Conservation (phyloP, 2,888 invertebrate genomes). For the Eupithecia pulchellata region DNA sequence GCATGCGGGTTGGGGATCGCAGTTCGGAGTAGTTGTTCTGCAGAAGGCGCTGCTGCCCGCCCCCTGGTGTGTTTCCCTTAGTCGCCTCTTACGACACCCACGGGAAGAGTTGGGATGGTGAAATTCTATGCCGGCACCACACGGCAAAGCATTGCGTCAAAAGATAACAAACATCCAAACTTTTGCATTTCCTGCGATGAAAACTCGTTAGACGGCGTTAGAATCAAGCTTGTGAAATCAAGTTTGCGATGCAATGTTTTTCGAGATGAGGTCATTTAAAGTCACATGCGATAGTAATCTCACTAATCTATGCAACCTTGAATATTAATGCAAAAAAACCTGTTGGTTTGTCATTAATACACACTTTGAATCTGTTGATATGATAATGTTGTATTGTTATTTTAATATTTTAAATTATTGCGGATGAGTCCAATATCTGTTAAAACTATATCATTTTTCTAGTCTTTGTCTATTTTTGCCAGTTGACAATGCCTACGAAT, state of each 20-base stretch:
- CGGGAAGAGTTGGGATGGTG: no score
- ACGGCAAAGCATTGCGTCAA: no score
- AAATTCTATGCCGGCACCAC: no score
- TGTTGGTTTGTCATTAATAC: slow-evolving; percentile 13
- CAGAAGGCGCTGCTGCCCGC: no score
- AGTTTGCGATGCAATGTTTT: not conserved
- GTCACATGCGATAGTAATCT: slow-evolving; percentile 10
- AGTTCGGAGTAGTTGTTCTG: no score
- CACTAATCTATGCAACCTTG: slow-evolving; percentile 34
- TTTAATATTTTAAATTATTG: no score
- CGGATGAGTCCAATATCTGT: not conserved
- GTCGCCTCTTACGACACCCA: no score
- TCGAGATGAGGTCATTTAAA: slow-evolving; percentile 29
- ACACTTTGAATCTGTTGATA: not conserved
- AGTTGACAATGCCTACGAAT: not conserved
- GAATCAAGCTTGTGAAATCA: slow-evolving; percentile 1
- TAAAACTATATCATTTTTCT: not conserved
- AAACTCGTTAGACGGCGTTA: not conserved
- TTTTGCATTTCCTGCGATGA: not conserved
- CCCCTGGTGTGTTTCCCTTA: no score
- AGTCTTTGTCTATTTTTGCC: not conserved
- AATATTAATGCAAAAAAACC: slow-evolving; percentile 34
- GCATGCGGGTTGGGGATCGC: no score
- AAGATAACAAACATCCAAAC: no score
- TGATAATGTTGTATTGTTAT: slow-evolving; percentile 7